Evolutionary conservation across 2,113 vertebrate genomes (phyloP).

Genomic region (Platichthys stellatus): DNA sequence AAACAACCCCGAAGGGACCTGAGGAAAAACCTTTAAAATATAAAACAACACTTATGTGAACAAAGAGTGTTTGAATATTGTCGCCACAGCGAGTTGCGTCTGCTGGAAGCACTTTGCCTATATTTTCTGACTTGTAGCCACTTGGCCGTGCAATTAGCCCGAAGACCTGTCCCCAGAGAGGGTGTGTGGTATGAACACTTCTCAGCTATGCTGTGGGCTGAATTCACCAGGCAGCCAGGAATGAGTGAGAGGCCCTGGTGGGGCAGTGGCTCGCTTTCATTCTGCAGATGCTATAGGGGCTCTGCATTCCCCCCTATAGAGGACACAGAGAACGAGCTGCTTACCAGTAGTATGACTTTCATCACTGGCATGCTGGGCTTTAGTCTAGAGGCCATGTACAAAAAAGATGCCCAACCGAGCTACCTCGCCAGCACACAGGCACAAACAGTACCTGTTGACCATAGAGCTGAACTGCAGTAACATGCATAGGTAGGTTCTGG

Average conservation of each 20-base stretch:
- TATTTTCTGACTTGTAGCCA: constrained; percentile 35
- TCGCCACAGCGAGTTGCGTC: constrained; percentile 8
- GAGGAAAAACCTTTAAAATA: background rate
- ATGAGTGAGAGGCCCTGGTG: constrained; percentile 51
- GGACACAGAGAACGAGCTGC: constrained; percentile 18
- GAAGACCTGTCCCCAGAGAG: constrained; percentile 40
- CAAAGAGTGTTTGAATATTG: background rate
- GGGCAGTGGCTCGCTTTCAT: constrained; percentile 26
- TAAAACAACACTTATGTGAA: constrained; percentile 4
- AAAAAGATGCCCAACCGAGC: background rate
- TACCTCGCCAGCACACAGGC: background rate
- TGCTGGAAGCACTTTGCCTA: constrained; percentile 3
- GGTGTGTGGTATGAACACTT: constrained; percentile 37
- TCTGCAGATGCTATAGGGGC: constrained; percentile 55
- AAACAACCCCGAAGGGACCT: background rate
- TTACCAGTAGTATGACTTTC: constrained; percentile 19
- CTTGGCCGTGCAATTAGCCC: constrained; percentile 49
- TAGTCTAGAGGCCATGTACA: background rate
- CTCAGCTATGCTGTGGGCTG: constrained; percentile 42
- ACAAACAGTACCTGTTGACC: constrained; percentile 2
- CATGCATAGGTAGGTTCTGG: too few species aligned
- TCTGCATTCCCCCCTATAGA: constrained; percentile 35
- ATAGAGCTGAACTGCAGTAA: too few species aligned
- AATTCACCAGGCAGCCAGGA: constrained; percentile 35
- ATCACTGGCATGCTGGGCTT: constrained; percentile 23